These are phyloP conservation scores for Melanotaenia trifasciata DNA, from an alignment of 2,797 vertebrate species.

Conservation along the genomic window DNA sequence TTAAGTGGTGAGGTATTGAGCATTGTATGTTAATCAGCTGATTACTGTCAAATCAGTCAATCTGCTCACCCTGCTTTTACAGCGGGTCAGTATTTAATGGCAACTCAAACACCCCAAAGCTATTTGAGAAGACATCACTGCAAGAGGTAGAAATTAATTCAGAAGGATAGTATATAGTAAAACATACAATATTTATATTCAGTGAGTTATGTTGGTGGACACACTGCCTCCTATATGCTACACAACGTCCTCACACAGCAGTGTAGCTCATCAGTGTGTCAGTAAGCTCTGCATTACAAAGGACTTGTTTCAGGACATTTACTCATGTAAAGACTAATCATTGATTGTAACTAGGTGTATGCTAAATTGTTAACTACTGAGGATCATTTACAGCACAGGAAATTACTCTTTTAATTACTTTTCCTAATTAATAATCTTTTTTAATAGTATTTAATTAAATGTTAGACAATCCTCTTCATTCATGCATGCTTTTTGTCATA, in stretches of 20 bases:
- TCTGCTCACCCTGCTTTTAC: constrained; percentile 29
- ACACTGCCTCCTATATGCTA: neutral
- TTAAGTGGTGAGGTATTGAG: constrained; percentile 37
- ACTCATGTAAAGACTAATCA: neutral
- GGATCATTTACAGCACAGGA: neutral
- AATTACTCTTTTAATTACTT: neutral
- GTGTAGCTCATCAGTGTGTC: neutral
- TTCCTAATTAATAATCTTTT: neutral
- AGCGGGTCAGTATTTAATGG: constrained; percentile 11
- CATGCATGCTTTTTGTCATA: neutral
- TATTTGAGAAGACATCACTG: constrained; percentile 19
- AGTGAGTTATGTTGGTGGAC: neutral
- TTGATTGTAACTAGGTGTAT: neutral
- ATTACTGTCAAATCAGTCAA: constrained; percentile 49
- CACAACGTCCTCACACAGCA: neutral
- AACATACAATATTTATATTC: constrained; percentile 44
- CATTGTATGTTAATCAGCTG: constrained; percentile 47
- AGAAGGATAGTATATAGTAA: constrained; percentile 18
- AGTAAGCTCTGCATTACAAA: neutral
- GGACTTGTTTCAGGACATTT: neutral
- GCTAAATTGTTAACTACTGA: neutral
- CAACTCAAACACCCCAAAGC: constrained; percentile 40
- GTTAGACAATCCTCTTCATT: neutral
- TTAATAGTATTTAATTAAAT: constrained; percentile 8
- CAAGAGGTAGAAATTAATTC: constrained; percentile 36